Conservation (phyloP, 2,113 vertebrate species). For the Phrynosoma platyrhinos region DNA sequence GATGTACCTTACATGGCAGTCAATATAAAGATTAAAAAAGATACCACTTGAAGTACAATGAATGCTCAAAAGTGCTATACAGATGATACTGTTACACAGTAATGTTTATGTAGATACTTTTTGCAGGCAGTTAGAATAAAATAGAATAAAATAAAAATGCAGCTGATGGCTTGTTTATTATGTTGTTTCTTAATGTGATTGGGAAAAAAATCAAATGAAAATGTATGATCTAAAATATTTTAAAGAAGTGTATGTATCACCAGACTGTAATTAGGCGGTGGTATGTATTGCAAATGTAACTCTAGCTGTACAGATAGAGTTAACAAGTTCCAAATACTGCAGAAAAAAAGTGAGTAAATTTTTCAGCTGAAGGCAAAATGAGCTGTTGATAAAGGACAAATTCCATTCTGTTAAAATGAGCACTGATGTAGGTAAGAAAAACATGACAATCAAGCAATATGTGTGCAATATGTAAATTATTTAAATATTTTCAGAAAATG, state of each 20-base stretch:
- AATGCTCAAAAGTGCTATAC: not conserved
- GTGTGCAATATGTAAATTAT: constrained; percentile 36
- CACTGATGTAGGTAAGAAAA: constrained; percentile 49
- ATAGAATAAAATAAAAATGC: too few relatives aligned
- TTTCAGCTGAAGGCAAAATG: constrained; percentile 39
- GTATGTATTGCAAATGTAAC: constrained; percentile 20
- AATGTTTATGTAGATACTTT: not conserved
- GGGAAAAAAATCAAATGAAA: constrained; percentile 16
- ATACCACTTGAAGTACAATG: not conserved
- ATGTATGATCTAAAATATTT: constrained; percentile 53
- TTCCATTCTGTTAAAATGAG: constrained; percentile 49
- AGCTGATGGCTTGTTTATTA: too few relatives aligned
- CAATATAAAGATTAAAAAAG: not conserved
- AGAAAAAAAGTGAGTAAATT: constrained; percentile 31
- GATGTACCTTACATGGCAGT: not conserved
- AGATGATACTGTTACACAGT: not conserved
- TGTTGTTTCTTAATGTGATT: constrained; percentile 3
- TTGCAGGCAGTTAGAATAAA: too few relatives aligned
- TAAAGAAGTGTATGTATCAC: constrained; percentile 42
- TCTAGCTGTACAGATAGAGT: constrained; percentile 40
- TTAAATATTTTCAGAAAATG: constrained; percentile 39
- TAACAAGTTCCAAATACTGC: constrained; percentile 48
- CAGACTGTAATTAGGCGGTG: constrained; percentile 39
- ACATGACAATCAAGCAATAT: constrained; percentile 12
- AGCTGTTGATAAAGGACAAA: constrained; percentile 45